Evolutionary conservation across 2,113 vertebrate species (phyloP), one percentile per base, ranked within the genome.

Genomic region (Phylloscopus trochilus): DNA sequence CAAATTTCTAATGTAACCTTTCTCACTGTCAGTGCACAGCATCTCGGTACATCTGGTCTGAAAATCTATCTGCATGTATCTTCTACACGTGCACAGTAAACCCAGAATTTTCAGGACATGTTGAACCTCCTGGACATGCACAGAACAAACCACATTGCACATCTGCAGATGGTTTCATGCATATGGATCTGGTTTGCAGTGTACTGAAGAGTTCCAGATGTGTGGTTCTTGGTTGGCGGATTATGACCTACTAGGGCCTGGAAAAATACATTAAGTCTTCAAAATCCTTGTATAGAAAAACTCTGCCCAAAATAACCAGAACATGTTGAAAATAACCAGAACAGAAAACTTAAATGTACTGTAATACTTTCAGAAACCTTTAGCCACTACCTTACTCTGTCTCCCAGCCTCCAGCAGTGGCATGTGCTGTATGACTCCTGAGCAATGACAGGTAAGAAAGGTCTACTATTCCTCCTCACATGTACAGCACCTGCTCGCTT

Each of bases 171-270:
- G 18, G 41, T 88, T 90, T 94, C 37, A 73, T 80, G 39, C 79
- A 90, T 58, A 51, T 67, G 55, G 52, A 80, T 21, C 16, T 86
- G 21, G 39, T 90, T 77, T 74, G 26, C 43, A 92, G 23, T 55
- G 70, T 83, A 56, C 55, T 93, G 72, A 95, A 59, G 51, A 74
- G 77, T 88, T 92, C 68, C 88, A 88, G 55, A 91, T 87, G 49
- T 56, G 30, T 86, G 37, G 21, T 7, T 88, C 91, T 93, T 66
- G 18, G 11, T 88, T 88, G 60, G 68, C 0, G 0, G 39, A 15
- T 58, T 59, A 90, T 39, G 30, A 74, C 64, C 53, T 90, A 16
- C 30, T 63, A 83, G 19, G 60, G 59, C 51, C 55, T 95, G 47
- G 59, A 90, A 90, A 93, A 93, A 86, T 11, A 49, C 4, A 73